Conservation (phyloP, 2,888 invertebrate genomes). For the Mythimna impura region DNA sequence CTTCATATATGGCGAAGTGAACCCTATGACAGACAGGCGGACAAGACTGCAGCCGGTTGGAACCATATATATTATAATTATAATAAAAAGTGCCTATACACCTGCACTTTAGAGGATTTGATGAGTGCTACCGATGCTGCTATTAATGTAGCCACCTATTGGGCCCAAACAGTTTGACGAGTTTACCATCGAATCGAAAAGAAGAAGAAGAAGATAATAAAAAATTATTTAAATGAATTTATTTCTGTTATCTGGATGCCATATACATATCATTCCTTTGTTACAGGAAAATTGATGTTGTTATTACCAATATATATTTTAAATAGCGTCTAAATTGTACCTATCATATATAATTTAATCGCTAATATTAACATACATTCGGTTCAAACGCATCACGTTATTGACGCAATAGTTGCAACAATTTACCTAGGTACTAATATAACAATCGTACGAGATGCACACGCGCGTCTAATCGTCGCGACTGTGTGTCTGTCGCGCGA, state of each 20-base stretch:
- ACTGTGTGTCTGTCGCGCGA: slow-evolving; percentile 28
- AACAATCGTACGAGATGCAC: not conserved
- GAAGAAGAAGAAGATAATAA: no score
- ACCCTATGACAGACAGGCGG: slow-evolving; percentile 54
- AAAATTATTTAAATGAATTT: slow-evolving; percentile 36
- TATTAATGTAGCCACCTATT: no score
- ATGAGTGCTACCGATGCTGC: no score
- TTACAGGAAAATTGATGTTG: not conserved
- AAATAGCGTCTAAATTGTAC: slow-evolving; percentile 15
- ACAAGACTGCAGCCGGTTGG: slow-evolving; percentile 43
- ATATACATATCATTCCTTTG: not conserved
- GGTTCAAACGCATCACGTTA: slow-evolving; percentile 21
- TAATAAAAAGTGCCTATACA: no score
- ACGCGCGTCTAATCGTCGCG: slow-evolving; percentile 8
- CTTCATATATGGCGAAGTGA: slow-evolving; percentile 50
- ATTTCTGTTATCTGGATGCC: slow-evolving; percentile 3
- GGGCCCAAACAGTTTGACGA: no score
- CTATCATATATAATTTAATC: slow-evolving; percentile 20
- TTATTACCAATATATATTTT: slow-evolving; percentile 22
- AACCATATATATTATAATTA: slow-evolving; percentile 50
- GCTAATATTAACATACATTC: slow-evolving; percentile 31
- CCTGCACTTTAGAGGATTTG: no score
- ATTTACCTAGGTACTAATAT: not conserved
- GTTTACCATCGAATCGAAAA: no score
- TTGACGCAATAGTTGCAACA: slow-evolving; percentile 29